phyloP scores from a whole-genome alignment of 2,888 invertebrate species.

The Diabrotica balteata region DNA sequence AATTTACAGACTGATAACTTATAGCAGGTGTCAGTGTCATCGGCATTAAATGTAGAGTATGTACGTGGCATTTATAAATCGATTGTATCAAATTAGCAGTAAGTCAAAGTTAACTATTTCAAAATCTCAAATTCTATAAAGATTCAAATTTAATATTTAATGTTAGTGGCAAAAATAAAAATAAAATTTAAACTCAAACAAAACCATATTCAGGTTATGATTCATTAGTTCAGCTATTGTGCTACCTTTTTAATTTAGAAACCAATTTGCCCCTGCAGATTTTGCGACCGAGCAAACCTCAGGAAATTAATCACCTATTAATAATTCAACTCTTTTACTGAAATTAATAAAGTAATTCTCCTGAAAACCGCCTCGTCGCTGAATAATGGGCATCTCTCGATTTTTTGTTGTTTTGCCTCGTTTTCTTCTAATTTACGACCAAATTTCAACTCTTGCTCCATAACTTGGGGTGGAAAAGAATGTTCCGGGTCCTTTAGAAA shows the following conservation, averaged over 20 bases:
- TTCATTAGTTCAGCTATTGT: no score
- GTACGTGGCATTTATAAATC: no score
- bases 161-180: no score
- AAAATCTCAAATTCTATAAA: no score
- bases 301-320: conserved; percentile 44
- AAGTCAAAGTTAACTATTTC: no score
- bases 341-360: conserved; percentile 52
- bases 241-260: conserved; percentile 3
- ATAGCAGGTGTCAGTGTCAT: no score
- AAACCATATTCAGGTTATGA: no score
- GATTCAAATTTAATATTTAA: no score
- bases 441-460: not conserved
- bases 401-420: conserved; percentile 47
- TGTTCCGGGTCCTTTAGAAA: not conserved
- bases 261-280: conserved; percentile 10
- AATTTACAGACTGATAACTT: no score
- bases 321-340: conserved; percentile 52
- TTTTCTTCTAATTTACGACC: conserved; percentile 7
- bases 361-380: conserved; percentile 44
- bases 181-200: no score
- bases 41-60: no score
- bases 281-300: conserved; percentile 19
- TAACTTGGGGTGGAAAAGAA: not conserved
- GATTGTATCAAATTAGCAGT: no score
- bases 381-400: conserved; percentile 46